phyloP scores from a whole-genome alignment of 2,888 invertebrate genomes.

The Nephrocerus scutellatus region DNA sequence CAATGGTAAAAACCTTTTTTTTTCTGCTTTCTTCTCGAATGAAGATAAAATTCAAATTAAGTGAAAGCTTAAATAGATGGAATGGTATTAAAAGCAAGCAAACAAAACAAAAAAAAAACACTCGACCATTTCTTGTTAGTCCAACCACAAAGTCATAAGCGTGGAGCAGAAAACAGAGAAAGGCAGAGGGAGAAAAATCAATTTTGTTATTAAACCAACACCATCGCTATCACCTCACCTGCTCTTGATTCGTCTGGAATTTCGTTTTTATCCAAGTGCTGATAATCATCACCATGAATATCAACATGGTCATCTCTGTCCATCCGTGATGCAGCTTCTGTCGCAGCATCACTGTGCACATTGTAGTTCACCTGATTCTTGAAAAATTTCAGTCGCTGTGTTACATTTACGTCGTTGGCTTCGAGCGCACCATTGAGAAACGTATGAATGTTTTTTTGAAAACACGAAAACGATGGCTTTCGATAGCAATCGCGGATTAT shows the following conservation, averaged over 20 bases:
- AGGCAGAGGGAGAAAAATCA: no score
- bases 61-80: no score
- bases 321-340: constrained; percentile 32
- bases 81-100: no score
- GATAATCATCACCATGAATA: constrained; percentile 16
- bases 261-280: constrained; percentile 32
- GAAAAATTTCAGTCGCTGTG: constrained; percentile 58
- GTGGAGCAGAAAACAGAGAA: no score
- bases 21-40: no score
- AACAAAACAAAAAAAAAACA: no score
- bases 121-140: no score
- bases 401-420: constrained; percentile 59
- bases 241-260: constrained; percentile 32
- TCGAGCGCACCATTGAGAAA: constrained; percentile 63
- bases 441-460: constrained; percentile 69
- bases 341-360: constrained; percentile 52
- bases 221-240: constrained; percentile 31
- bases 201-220: no score
- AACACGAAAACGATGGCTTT: constrained; percentile 62
- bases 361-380: constrained; percentile 57
- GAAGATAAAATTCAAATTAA: no score
- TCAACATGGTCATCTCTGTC: constrained; percentile 16
- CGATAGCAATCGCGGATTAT: constrained; percentile 64
- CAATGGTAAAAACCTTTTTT: no score
- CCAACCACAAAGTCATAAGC: no score